A percentile compares a stretch with the other conserved stretches of the same genome.
These are phyloP conservation scores for Marmota flaviventris DNA, from an alignment of 2,113 vertebrate genomes.

Conservation along the genomic window DNA sequence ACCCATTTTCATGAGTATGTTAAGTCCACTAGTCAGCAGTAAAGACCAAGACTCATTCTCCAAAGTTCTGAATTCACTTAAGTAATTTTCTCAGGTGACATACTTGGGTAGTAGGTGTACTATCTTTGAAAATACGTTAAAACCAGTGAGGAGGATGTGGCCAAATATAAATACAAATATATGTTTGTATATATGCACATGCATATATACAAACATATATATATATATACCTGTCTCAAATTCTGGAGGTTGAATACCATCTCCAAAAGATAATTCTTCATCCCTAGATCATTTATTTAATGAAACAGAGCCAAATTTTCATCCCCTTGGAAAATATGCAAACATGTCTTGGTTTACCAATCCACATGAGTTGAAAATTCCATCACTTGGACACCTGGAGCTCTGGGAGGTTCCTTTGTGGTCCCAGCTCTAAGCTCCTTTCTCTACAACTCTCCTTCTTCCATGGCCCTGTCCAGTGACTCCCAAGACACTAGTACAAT, in stretches of 20 bases:
- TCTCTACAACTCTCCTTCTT: neutral
- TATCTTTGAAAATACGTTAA: neutral
- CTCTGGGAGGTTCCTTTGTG: neutral
- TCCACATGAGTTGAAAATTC: neutral
- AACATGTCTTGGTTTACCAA: neutral
- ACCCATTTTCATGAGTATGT: neutral
- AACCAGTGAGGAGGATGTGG: neutral
- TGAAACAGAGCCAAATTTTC: neutral
- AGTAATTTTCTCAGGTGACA: neutral
- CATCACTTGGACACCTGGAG: neutral
- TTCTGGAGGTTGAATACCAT: neutral
- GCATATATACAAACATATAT: neutral
- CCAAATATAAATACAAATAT: neutral
- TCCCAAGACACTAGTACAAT: neutral
- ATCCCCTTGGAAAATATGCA: neutral
- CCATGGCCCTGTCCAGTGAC: neutral
- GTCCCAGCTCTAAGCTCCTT: neutral
- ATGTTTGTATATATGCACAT: neutral
- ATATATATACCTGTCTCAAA: neutral
- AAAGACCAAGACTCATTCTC: neutral
- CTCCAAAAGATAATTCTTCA: neutral
- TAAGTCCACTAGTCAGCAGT: neutral
- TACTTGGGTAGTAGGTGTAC: neutral
- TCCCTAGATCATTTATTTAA: neutral
- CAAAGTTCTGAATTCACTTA: neutral